These are phyloP conservation scores for Jordanella pulchra DNA, from an alignment of 2,797 vertebrate species.

Conservation along the genomic window DNA sequence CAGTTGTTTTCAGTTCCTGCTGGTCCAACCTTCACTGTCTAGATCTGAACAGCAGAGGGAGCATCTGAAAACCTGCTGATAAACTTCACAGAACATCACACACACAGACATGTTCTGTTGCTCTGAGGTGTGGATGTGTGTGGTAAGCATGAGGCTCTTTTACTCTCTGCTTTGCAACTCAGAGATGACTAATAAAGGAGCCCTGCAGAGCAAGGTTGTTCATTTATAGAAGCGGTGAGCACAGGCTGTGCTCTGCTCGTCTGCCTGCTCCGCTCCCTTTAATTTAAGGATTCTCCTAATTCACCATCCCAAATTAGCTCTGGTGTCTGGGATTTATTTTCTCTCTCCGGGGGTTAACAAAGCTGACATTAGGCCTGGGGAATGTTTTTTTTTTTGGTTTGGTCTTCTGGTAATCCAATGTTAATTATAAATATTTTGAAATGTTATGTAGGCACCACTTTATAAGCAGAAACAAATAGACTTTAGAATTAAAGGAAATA, in stretches of 20 bases:
- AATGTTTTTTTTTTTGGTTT: background rate
- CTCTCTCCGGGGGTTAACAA: background rate
- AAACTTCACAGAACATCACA: background rate
- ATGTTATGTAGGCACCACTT: background rate
- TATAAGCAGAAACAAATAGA: background rate
- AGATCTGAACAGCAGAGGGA: no score
- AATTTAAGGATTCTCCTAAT: constrained; percentile 9
- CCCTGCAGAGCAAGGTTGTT: constrained; percentile 19
- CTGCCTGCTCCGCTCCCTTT: constrained; percentile 12
- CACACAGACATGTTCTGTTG: background rate
- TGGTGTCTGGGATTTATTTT: background rate
- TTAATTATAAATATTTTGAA: background rate
- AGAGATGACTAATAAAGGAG: constrained; percentile 31
- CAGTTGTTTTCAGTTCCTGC: no score
- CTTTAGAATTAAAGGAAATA: background rate
- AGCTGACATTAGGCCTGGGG: background rate
- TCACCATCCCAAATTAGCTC: background rate
- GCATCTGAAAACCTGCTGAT: no score
- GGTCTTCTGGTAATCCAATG: background rate
- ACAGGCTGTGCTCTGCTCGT: constrained; percentile 17
- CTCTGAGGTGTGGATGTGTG: constrained; percentile 11
- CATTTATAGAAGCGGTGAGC: constrained; percentile 31
- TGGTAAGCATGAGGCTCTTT: background rate
- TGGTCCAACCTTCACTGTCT: no score
- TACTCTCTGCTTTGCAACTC: background rate